Base-by-base conservation (phyloP, 2,888 invertebrate genomes). In the Eristalis tenax region DNA sequence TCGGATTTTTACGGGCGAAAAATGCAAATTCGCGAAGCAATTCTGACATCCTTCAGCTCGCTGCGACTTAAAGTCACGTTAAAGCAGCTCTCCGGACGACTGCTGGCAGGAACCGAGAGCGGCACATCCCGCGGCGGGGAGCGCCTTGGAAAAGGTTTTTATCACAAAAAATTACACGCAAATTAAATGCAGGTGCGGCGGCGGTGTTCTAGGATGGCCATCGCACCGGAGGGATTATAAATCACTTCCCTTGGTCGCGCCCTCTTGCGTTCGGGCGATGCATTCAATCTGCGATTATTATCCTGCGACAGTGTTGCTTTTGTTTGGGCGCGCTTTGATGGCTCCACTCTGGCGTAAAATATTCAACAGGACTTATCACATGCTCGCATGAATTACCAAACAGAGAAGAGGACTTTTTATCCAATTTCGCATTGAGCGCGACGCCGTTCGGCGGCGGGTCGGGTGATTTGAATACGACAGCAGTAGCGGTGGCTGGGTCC, bases 291-390 rank as follows among this genome's bases (percentile, higher is more conserved):
- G 64, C 70, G 71, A 87, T 87, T 78, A 87, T 87, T 87, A 83
- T 87, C 83, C 83, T 83, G 83, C 68, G 83, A 87, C 86, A 83
- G 79, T 87, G 86, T 83, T 87, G 86, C 83, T 75, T 79, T 87
- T 87, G 86, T 83, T 86, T 74, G 82, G 74, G 40, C 68, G 86
- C 70, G 78, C 83, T 78, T 76, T 79, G 83, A 87, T 79, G 74
- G 75, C 79, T 85, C 80, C 68, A 83, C 88, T 89, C 75, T 77
- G 83, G 83, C 85, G 84, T 88, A 80, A 88, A 89, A 88, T 89
- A 89, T 89, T 89, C 89, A 89, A 88, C 82, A 89, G 89, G 88
- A 89, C 89, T 89, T 89, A 89, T 89, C 89, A 88, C 88, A 85
- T 89, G 88, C 85, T 85, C 89, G 85, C 89, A 89, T 89, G 89